Evolutionary conservation across 2,888 invertebrate species (phyloP).

Genomic region (Linnaemya vulpina): DNA sequence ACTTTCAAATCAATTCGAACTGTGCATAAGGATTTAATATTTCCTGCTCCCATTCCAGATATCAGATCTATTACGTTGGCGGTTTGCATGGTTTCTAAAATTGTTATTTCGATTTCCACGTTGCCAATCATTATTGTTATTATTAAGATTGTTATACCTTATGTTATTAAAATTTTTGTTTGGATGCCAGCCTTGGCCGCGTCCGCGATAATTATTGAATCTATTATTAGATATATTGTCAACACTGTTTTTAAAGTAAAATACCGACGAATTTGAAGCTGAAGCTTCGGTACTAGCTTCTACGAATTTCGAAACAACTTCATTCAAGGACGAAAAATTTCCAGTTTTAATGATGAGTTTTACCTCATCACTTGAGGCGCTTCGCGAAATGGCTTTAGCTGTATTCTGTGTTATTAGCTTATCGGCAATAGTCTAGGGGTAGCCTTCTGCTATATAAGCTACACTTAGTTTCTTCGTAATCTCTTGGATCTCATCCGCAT

Average conservation of each 20-base stretch:
- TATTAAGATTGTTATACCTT: too few species aligned
- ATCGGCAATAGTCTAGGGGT: too few species aligned
- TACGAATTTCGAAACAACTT: background rate
- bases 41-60: conserved; percentile 10
- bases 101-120: background rate
- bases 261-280: background rate
- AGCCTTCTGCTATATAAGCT: too few species aligned
- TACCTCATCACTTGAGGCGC: background rate
- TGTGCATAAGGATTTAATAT: conserved; percentile 7
- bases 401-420: background rate
- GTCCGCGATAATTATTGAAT: too few species aligned
- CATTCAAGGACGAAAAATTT: background rate
- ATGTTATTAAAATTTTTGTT: too few species aligned
- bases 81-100: background rate
- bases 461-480: background rate
- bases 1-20: conserved; percentile 12
- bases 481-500: background rate
- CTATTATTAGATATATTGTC: too few species aligned
- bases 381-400: background rate
- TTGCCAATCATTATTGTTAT: background rate
- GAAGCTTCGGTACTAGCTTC: background rate
- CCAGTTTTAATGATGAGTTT: conserved; percentile 1
- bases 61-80: background rate
- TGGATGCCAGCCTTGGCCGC: too few species aligned
- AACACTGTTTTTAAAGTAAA: too few species aligned